Conservation (phyloP, 2,888 invertebrate species). For the Ophion ventricosus region DNA sequence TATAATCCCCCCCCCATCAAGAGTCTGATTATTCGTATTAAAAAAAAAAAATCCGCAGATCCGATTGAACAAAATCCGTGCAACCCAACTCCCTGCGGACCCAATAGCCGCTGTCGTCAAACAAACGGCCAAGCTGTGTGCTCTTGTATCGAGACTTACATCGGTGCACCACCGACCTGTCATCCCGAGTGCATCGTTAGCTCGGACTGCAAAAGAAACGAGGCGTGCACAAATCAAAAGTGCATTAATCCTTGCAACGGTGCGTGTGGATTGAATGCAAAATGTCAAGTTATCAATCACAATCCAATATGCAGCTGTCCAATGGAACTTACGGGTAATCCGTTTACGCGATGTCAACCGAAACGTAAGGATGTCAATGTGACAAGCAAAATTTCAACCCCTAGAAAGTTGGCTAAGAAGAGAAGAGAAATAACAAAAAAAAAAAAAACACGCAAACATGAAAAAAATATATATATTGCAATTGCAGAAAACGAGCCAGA, state of each 20-base stretch:
- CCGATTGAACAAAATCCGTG: slow-evolving; percentile 84
- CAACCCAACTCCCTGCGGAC: slow-evolving; percentile 88
- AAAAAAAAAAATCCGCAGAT: slow-evolving; percentile 56
- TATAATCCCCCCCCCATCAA: too few species aligned
- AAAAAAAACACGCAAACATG: too few species aligned
- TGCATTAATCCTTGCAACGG: slow-evolving; percentile 85
- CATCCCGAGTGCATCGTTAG: slow-evolving; percentile 89
- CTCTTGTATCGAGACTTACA: slow-evolving; percentile 86
- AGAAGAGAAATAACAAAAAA: neutral
- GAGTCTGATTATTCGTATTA: too few species aligned
- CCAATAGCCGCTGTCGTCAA: slow-evolving; percentile 88
- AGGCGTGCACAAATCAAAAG: slow-evolving; percentile 88
- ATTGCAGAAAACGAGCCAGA: slow-evolving; percentile 56
- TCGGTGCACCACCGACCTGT: slow-evolving; percentile 88
- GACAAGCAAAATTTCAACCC: too few species aligned
- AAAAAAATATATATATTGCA: too few species aligned
- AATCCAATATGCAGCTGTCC: slow-evolving; percentile 84
- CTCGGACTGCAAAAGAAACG: slow-evolving; percentile 87
- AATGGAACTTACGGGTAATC: slow-evolving; percentile 82
- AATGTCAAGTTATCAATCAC: slow-evolving; percentile 85
- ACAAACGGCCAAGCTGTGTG: slow-evolving; percentile 88
- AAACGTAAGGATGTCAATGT: slow-evolving; percentile 79
- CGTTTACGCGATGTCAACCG: slow-evolving; percentile 86
- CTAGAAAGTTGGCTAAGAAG: too few species aligned
- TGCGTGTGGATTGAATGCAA: slow-evolving; percentile 84